Conservation (phyloP, 2,888 invertebrate species). For the Ellobium chinense region DNA sequence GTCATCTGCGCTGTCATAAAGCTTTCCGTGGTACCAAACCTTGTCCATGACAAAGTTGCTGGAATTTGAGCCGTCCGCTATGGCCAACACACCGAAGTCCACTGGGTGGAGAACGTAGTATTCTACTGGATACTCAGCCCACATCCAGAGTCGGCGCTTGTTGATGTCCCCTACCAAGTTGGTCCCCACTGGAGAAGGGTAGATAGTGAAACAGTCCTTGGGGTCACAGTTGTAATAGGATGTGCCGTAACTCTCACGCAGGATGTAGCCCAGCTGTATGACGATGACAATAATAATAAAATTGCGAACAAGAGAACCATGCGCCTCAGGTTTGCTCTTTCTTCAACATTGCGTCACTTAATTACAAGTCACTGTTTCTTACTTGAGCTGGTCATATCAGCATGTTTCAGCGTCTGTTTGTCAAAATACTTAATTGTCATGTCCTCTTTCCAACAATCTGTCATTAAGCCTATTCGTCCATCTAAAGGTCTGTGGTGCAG, state of each 20-base stretch:
- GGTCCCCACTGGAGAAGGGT: conserved; percentile 58
- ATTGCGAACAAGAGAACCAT: no score
- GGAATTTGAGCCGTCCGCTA: conserved; percentile 58
- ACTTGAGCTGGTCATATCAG: no score
- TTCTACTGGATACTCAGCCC: conserved; percentile 54
- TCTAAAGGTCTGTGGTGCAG: no score
- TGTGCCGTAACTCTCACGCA: conserved; percentile 66
- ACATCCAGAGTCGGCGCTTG: conserved; percentile 60
- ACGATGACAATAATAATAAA: no score
- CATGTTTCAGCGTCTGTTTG: no score
- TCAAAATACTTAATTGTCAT: no score
- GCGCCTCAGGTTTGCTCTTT: no score
- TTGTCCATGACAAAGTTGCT: conserved; percentile 55
- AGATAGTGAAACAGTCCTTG: conserved; percentile 56
- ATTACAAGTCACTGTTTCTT: no score
- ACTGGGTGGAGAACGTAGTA: conserved; percentile 62
- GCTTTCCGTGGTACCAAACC: conserved; percentile 58
- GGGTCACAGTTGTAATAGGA: conserved; percentile 56
- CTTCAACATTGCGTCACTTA: no score
- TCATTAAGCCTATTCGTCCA: no score
- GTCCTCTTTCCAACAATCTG: no score
- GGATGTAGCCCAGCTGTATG: conserved; percentile 53
- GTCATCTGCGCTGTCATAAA: conserved; percentile 54
- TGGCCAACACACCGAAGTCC: conserved; percentile 65
- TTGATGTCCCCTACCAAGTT: conserved; percentile 52